Conservation (phyloP, 2,888 invertebrate genomes). For the Itoplectis maculator region DNA sequence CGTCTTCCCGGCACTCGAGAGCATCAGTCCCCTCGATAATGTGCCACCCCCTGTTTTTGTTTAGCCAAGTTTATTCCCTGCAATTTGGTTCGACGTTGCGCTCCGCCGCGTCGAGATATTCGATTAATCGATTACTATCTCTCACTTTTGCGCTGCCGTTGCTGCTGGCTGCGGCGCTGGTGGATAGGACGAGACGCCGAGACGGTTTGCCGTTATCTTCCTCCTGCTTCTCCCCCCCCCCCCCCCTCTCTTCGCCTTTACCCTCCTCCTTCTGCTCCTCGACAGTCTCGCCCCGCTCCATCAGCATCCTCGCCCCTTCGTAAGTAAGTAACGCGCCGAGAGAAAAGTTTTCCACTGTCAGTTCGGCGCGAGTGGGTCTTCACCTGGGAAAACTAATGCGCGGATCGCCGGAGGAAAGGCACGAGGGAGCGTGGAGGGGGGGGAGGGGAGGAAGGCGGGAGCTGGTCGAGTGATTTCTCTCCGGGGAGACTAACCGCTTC, state of each 20-base stretch:
- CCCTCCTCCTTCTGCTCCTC: no score
- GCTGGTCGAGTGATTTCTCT: conserved; percentile 46
- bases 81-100: conserved; percentile 49
- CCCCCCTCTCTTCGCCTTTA: no score
- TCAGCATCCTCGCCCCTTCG: conserved; percentile 38
- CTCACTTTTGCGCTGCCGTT: not conserved
- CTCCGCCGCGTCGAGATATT: conserved; percentile 38
- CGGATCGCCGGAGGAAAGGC: not conserved
- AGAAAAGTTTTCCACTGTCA: conserved; percentile 40
- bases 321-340: conserved; percentile 40
- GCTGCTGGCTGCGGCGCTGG: not conserved
- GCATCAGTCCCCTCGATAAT: conserved; percentile 50
- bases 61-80: conserved; percentile 53
- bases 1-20: conserved; percentile 33
- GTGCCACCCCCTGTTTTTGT: conserved; percentile 50
- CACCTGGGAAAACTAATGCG: conserved; percentile 30
- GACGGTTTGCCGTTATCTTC: conserved; percentile 38
- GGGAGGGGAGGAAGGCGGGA: not conserved
- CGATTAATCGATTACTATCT: conserved; percentile 58
- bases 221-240: no score
- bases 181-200: not conserved
- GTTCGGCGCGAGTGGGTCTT: conserved; percentile 22
- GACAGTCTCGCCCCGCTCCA: conserved; percentile 7
- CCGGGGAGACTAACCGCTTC: conserved; percentile 12
- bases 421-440: no score